A percentile compares a stretch with the other conserved stretches of the same genome.
These are phyloP conservation scores for Pardosa pseudoannulata DNA, from an alignment of 2,888 invertebrate genomes.

Conservation along the genomic window DNA sequence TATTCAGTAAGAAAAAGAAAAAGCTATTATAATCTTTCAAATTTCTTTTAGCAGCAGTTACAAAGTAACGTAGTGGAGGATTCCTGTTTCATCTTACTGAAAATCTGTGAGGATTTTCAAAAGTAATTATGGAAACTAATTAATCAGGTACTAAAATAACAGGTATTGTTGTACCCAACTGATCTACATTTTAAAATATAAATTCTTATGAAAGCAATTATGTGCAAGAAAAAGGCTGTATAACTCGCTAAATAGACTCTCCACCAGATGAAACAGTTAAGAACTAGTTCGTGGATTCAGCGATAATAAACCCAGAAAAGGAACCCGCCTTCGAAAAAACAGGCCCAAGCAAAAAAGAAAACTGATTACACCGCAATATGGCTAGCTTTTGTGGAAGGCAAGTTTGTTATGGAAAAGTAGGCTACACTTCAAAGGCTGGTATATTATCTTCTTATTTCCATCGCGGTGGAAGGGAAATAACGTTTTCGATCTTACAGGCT, in stretches of 20 bases:
- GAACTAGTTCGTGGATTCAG: conserved; percentile 21
- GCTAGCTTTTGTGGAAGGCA: background rate
- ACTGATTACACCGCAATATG: conserved; percentile 14
- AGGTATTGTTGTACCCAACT: background rate
- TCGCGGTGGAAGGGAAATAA: conserved; percentile 41
- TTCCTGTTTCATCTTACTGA: too few species aligned
- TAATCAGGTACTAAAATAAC: too few species aligned
- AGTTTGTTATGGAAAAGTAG: conserved; percentile 52
- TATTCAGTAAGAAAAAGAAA: too few species aligned
- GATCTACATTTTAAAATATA: background rate
- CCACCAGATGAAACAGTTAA: conserved; percentile 7
- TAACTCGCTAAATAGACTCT: background rate
- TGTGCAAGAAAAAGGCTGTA: background rate
- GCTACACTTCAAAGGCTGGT: conserved; percentile 48
- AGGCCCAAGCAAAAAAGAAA: conserved; percentile 30
- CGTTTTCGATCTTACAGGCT: conserved; percentile 28
- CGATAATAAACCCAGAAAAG: conserved; percentile 22
- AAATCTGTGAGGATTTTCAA: too few species aligned
- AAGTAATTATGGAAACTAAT: too few species aligned
- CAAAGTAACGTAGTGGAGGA: too few species aligned
- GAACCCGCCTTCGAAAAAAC: conserved; percentile 37
- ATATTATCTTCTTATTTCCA: conserved; percentile 59
- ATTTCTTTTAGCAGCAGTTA: too few species aligned
- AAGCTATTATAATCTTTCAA: too few species aligned
- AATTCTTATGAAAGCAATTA: conserved; percentile 7